Evolutionary conservation across 2,797 vertebrate species (phyloP), one percentile per base, ranked within the genome.

Genomic region (Menidia menidia): DNA sequence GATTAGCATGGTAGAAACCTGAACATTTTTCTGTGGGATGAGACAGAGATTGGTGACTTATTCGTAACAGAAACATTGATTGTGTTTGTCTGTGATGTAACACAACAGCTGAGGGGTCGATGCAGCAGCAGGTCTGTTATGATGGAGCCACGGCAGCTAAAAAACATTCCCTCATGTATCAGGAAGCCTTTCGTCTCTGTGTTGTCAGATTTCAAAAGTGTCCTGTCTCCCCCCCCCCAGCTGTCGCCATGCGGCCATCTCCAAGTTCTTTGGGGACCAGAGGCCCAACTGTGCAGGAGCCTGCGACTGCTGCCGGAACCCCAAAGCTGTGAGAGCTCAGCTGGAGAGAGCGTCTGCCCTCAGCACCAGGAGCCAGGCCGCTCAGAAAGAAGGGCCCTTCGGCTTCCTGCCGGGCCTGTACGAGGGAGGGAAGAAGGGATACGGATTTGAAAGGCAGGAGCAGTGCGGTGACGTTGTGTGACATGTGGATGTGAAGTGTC

Each of bases 241-340:
- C 42, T 99, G 98, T 78, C 96, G 98, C 69, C 98, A 99, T 1
- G 96, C 95, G 75, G 94, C 95, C 85, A 98, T 99, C 78, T 97
- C 98, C 0, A 95, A 89, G 70, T 98, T 96, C 91, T 99, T 99
- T 0, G 98, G 97, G 0, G 94, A 99, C 51, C 87, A 80, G 60
- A 54, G 80, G 1, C 98, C 98, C 0, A 80, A 93, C 64, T 99
- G 98, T 50, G 88, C 90, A 6, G 93, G 92, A 4, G 91, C 95
- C 71, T 99, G 98, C 18, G 98, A 99, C 90, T 95, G 74, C 92
- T 99, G 98, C 83, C 86, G 85, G 8, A 92, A 95, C 85, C 97
- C 97, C 0, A 91, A 79, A 16, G 78, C 81, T 0, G 95, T 98
- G 31, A 94, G 93, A 25, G 95, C 93, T 18, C 97, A 97, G 65